phyloP scores from a whole-genome alignment of 2,113 vertebrate species.

The Candoia aspera region DNA sequence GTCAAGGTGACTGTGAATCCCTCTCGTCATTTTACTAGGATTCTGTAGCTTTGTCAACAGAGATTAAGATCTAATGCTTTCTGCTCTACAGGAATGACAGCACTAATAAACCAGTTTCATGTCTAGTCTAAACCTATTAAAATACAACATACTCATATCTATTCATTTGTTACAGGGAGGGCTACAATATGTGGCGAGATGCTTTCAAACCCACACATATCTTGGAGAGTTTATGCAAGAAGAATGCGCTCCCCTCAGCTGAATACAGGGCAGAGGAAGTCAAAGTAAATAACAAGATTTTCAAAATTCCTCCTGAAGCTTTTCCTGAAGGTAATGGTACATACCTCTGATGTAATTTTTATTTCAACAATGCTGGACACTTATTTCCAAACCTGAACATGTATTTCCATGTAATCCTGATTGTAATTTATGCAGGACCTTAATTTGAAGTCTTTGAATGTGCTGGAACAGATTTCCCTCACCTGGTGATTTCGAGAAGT shows the following conservation, averaged over 20 bases:
- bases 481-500: not conserved
- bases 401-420: not conserved
- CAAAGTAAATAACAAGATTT: slow-evolving; percentile 93
- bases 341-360: not conserved
- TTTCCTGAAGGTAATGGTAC: slow-evolving; percentile 80
- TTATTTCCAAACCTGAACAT: not conserved
- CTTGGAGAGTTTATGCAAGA: slow-evolving; percentile 86
- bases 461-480: not conserved
- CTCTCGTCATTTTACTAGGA: not conserved
- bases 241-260: slow-evolving; percentile 78
- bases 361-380: not conserved
- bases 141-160: slow-evolving; percentile 5
- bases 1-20: not conserved
- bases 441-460: not conserved
- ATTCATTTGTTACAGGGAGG: slow-evolving; percentile 72
- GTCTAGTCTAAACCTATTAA: not conserved
- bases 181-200: slow-evolving; percentile 90
- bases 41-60: not conserved
- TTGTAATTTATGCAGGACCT: not conserved
- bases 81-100: not conserved
- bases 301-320: slow-evolving; percentile 83
- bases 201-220: slow-evolving; percentile 85
- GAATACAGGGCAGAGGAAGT: slow-evolving; percentile 84
- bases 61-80: not conserved
- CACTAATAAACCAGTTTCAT: not conserved